These are phyloP conservation scores for Diabrotica undecimpunctata DNA, from an alignment of 1,140 invertebrate genomes.

Conservation along the genomic window DNA sequence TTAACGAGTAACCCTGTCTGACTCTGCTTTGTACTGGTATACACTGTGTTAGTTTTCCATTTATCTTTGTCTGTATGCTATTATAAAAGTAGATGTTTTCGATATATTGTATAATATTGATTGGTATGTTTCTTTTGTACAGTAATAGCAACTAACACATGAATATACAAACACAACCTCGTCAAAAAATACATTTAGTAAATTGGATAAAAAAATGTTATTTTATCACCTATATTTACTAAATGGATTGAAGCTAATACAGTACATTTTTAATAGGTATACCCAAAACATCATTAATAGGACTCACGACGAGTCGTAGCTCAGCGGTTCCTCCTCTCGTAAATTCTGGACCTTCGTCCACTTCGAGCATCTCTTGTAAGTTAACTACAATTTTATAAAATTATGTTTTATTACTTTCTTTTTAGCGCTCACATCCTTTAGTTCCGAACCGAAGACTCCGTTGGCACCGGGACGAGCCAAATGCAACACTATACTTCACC, in stretches of 20 bases:
- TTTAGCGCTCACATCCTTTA: slow-evolving; percentile 47
- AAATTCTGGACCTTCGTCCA: slow-evolving; percentile 62
- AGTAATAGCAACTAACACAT: too few relatives aligned
- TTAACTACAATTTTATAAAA: slow-evolving; percentile 11
- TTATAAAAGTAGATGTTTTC: too few relatives aligned
- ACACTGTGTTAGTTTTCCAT: too few relatives aligned
- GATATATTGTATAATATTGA: too few relatives aligned
- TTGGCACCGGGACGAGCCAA: slow-evolving; percentile 77
- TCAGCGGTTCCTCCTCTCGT: slow-evolving; percentile 46
- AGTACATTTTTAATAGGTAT: slow-evolving; percentile 55
- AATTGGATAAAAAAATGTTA: too few relatives aligned
- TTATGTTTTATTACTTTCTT: slow-evolving; percentile 5
- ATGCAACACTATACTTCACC: slow-evolving; percentile 86
- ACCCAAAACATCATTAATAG: slow-evolving; percentile 74
- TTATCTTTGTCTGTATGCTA: too few relatives aligned
- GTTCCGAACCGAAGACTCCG: slow-evolving; percentile 42
- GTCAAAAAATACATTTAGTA: too few relatives aligned
- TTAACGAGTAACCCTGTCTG: too few relatives aligned
- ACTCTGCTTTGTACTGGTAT: too few relatives aligned
- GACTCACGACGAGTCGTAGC: slow-evolving; percentile 66
- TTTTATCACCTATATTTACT: too few relatives aligned
- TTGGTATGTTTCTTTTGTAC: too few relatives aligned
- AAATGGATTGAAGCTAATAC: background rate
- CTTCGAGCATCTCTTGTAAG: slow-evolving; percentile 64
- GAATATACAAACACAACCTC: too few relatives aligned